These are phyloP conservation scores for Cerceris rybyensis DNA, from an alignment of 2,888 invertebrate species.

Conservation along the genomic window DNA sequence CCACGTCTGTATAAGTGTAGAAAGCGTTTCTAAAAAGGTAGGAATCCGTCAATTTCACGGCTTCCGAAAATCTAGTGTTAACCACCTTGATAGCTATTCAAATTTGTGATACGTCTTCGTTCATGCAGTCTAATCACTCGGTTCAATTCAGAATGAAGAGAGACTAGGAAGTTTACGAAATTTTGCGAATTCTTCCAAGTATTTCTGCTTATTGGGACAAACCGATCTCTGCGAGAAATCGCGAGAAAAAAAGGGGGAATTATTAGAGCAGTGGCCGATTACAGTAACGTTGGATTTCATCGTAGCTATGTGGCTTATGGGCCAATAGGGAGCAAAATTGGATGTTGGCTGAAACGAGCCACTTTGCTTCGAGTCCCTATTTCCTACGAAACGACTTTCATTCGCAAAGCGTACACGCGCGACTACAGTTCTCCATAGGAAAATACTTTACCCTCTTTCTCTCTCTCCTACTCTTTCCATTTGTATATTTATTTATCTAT, in stretches of 20 bases:
- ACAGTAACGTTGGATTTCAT: conserved; percentile 30
- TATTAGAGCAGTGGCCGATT: conserved; percentile 19
- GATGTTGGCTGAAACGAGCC: conserved; percentile 33
- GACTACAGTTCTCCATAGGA: neutral
- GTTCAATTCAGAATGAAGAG: no score
- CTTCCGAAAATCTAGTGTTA: no score
- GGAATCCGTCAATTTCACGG: no score
- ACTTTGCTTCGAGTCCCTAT: conserved; percentile 11
- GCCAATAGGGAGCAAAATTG: conserved; percentile 9
- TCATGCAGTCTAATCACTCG: no score
- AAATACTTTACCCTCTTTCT: neutral
- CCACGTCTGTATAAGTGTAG: no score
- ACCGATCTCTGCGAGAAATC: conserved; percentile 9
- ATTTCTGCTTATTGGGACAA: neutral
- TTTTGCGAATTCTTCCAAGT: conserved; percentile 16
- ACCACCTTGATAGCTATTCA: no score
- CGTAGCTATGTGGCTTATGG: conserved; percentile 5
- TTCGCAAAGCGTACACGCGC: neutral
- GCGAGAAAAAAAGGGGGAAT: conserved; percentile 12
- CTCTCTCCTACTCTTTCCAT: neutral
- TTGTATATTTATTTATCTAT: neutral
- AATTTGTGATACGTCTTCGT: no score
- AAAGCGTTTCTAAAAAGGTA: no score
- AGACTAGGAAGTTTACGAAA: neutral
- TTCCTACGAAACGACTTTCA: neutral